Evolutionary conservation across 2,797 vertebrate genomes (phyloP), one percentile per base, ranked within the genome.

Genomic region (Alauda arvensis): DNA sequence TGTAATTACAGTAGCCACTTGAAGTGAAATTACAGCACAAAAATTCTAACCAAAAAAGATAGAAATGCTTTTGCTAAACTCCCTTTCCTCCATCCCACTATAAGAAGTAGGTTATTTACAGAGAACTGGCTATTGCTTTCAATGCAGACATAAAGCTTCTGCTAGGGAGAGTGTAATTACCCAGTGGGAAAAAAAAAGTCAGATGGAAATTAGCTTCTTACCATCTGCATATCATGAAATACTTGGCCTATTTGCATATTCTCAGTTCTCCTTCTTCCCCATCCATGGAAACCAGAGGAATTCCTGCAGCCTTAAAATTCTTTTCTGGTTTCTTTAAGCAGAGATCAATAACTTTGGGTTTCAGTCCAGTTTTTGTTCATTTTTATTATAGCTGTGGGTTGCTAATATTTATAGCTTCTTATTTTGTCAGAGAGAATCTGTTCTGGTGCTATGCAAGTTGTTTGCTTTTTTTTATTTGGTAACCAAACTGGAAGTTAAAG

Each of bases 181-280:
- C 69, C 59, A 74, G 20, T 37, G 59, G 76, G 77, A 75, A 62
- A 72, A 77, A 70, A 88, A 68, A 86, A 81, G 43, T 93, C 71
- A 56, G 49, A 92, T 87, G 56, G 56, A 94, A 93, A 94, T 91
- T 33, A 83, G 42, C 48, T 88, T 55, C 70, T 69, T 81, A 55
- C 60, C 70, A 81, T 92, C 86, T 85, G 74, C 48, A 43, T 77
- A 71, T 84, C 70, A 68, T 45, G 72, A 70, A 87, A 90, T 85
- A 26, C 49, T 85, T 89, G 10, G 28, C 52, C 55, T 70, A 10
- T 92, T 88, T 76, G 49, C 55, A 43, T 77, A 77, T 60, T 72
- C 66, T 83, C 60, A 46, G 52, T 60, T 80, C 45, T 87, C 18
- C 29, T 74, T 46, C 29, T 62, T 89, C 39, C 39, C 31, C 20